Conservation (phyloP, 2,888 invertebrate genomes). For the Rhodophaea formosa region DNA sequence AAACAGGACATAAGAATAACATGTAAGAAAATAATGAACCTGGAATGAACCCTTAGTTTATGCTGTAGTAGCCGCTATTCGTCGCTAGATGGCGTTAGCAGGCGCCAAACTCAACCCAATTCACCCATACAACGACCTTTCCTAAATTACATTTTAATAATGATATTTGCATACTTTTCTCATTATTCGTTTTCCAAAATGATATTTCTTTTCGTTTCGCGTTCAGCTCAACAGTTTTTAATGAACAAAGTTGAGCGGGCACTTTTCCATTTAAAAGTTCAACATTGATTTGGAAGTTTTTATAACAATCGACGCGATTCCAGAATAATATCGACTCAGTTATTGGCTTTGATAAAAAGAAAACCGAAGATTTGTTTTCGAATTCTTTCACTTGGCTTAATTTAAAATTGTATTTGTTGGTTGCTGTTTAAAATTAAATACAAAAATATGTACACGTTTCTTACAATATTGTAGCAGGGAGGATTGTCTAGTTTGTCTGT, state of each 20-base stretch:
- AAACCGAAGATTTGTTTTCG: constrained; percentile 4
- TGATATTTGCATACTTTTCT: constrained; percentile 49
- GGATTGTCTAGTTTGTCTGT: too few species aligned
- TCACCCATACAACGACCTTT: neutral
- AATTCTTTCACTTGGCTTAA: neutral
- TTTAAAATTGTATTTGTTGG: too few species aligned
- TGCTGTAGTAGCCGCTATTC: constrained; percentile 47
- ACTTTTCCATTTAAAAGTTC: constrained; percentile 75
- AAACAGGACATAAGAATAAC: too few species aligned
- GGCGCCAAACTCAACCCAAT: constrained; percentile 24
- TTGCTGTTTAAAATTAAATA: too few species aligned
- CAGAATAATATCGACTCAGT: constrained; percentile 36
- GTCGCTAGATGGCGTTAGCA: constrained; percentile 59
- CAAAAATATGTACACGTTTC: too few species aligned
- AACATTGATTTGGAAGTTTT: constrained; percentile 63
- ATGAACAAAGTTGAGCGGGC: constrained; percentile 68
- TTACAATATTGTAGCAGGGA: too few species aligned
- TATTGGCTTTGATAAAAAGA: constrained; percentile 23
- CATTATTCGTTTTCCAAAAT: constrained; percentile 49
- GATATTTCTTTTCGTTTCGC: constrained; percentile 48
- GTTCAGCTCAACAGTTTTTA: constrained; percentile 62
- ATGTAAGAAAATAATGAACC: too few species aligned
- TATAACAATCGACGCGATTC: constrained; percentile 53
- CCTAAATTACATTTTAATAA: constrained; percentile 24
- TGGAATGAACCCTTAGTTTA: too few species aligned